Percentiles rank a stretch among this genome's conserved stretches.
Conservation (phyloP, 2,797 vertebrate species). For the Typhlichthys eigenmanni region DNA sequence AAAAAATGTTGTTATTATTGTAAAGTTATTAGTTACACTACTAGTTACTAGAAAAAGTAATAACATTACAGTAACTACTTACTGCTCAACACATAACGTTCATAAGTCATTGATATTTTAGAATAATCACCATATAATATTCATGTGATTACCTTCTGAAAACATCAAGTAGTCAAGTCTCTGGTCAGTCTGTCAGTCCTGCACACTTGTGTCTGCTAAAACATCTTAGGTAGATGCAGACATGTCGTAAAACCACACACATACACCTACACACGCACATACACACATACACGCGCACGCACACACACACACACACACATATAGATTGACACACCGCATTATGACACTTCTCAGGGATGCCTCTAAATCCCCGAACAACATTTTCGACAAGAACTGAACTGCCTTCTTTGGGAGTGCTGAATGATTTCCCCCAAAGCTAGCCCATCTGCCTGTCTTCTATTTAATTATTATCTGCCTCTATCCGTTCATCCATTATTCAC, state of each 20-base stretch:
- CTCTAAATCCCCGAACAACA: not conserved
- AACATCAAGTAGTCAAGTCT: constrained; percentile 36
- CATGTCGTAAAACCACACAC: not conserved
- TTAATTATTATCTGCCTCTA: constrained; percentile 53
- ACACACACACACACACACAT: constrained; percentile 8
- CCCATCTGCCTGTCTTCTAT: constrained; percentile 40
- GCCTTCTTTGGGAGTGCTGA: constrained; percentile 21
- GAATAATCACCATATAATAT: constrained; percentile 50
- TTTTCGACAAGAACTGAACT: constrained; percentile 20
- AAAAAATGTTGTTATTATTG: too few relatives aligned
- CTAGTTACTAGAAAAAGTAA: too few relatives aligned
- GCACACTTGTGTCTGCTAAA: constrained; percentile 6
- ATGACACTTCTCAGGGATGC: not conserved
- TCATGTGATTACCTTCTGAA: constrained; percentile 57
- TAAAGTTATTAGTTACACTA: too few relatives aligned
- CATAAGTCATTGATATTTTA: not conserved
- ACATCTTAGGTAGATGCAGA: constrained; percentile 23
- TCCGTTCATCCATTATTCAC: constrained; percentile 58
- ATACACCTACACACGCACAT: constrained; percentile 14
- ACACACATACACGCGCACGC: not conserved
- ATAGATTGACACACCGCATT: not conserved
- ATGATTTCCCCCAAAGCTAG: constrained; percentile 36
- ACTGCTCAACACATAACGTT: too few relatives aligned
- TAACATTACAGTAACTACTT: too few relatives aligned
- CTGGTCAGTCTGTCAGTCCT: constrained; percentile 3